A percentile compares a stretch with the other conserved stretches of the same genome.
phyloP scores from a whole-genome alignment of 92 coral and sea anemone genomes.

The Epizoanthus rinbou region DNA sequence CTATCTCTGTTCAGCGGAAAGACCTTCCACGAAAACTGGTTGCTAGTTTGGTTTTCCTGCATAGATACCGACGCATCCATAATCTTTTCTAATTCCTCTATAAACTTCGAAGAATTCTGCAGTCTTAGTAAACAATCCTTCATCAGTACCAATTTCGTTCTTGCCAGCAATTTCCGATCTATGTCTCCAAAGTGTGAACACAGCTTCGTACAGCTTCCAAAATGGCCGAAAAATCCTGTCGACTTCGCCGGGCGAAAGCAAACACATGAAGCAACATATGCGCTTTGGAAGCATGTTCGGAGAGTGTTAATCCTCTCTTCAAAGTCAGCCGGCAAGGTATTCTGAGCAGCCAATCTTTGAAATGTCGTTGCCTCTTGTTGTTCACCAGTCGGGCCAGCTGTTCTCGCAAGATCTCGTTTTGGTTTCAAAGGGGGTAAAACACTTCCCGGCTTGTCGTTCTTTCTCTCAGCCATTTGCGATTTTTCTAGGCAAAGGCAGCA shows the following conservation, averaged over 20 bases:
- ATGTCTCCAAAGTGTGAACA: conserved; percentile 70
- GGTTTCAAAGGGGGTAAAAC: conserved; percentile 7
- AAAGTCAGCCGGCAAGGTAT: conserved; percentile 56
- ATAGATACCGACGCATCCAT: conserved; percentile 62
- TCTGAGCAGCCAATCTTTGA: conserved; percentile 55
- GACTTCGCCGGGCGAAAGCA: conserved; percentile 61
- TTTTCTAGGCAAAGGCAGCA: conserved; percentile 29
- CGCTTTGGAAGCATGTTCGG: conserved; percentile 55
- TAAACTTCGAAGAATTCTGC: conserved; percentile 62
- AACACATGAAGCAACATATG: conserved; percentile 34
- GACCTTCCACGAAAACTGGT: conserved; percentile 47
- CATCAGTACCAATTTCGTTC: conserved; percentile 67
- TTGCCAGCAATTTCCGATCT: conserved; percentile 69
- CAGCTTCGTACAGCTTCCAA: conserved; percentile 66
- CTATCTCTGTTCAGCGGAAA: conserved; percentile 70
- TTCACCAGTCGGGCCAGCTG: conserved; percentile 33
- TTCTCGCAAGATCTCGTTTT: conserved; percentile 15
- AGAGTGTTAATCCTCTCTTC: conserved; percentile 60
- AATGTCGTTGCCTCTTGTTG: conserved; percentile 25
- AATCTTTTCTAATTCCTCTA: conserved; percentile 64
- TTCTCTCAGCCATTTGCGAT: conserved; percentile 34
- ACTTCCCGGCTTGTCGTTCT: neutral
- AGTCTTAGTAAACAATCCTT: conserved; percentile 78
- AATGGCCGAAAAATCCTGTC: conserved; percentile 67
- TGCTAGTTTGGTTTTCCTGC: conserved; percentile 36